Percentiles rank a stretch among this genome's conserved stretches.
These are phyloP conservation scores for Scopus umbretta DNA, from an alignment of 2,113 vertebrate species.

Conservation along the genomic window DNA sequence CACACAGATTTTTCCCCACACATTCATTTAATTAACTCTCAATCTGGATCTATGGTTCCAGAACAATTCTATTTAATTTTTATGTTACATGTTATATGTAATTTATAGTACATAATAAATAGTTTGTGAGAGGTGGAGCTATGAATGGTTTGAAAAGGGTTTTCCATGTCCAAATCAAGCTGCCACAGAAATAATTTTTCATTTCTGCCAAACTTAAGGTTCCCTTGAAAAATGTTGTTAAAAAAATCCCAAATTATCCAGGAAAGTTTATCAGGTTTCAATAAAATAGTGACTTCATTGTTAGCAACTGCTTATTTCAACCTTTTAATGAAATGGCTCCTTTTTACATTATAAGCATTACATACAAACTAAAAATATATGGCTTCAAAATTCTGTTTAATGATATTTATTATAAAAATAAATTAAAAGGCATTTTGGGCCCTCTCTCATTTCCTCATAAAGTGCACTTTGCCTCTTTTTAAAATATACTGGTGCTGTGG, in stretches of 20 bases:
- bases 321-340: constrained; percentile 49
- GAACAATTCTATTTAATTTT: constrained; percentile 68
- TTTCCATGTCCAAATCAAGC: constrained; percentile 68
- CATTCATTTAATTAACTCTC: constrained; percentile 60
- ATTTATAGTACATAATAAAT: constrained; percentile 71
- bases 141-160: constrained; percentile 66
- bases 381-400: constrained; percentile 61
- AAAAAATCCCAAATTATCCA: constrained; percentile 68
- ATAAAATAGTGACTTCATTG: constrained; percentile 76
- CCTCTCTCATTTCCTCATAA: constrained; percentile 50
- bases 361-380: constrained; percentile 65
- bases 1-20: background rate
- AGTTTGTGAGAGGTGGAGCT: constrained; percentile 63
- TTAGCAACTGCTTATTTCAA: constrained; percentile 67
- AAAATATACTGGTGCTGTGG: constrained; percentile 17
- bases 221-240: constrained; percentile 66
- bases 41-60: constrained; percentile 54
- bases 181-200: constrained; percentile 67
- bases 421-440: constrained; percentile 66
- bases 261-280: constrained; percentile 73
- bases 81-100: constrained; percentile 60
- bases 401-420: constrained; percentile 70
- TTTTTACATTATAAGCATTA: constrained; percentile 56
- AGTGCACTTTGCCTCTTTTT: constrained; percentile 5
- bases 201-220: constrained; percentile 68